These are phyloP conservation scores for Teleopsis dalmanni DNA, from an alignment of 1,140 invertebrate species.

Conservation along the genomic window DNA sequence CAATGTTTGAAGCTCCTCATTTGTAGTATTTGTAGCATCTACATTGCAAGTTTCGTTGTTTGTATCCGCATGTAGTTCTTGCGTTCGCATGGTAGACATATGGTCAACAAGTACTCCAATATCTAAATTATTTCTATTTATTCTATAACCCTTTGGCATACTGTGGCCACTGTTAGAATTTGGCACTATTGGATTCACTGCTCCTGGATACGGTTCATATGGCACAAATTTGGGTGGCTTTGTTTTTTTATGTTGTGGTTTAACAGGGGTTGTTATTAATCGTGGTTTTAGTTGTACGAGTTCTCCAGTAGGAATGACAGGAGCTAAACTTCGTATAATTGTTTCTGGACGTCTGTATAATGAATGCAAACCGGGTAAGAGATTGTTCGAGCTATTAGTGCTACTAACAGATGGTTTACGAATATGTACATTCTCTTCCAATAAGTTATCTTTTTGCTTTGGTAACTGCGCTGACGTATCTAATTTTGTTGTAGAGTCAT, in stretches of 20 bases:
- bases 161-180: constrained; percentile 34
- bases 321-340: constrained; percentile 24
- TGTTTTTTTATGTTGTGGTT: constrained; percentile 46
- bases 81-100: constrained; percentile 56
- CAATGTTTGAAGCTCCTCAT: constrained; percentile 19
- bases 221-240: constrained; percentile 80
- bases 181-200: constrained; percentile 68
- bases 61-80: constrained; percentile 44
- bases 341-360: constrained; percentile 29
- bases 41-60: constrained; percentile 10
- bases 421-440: constrained; percentile 1
- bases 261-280: constrained; percentile 16
- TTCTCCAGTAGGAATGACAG: constrained; percentile 34
- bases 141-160: constrained; percentile 44
- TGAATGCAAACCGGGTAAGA: constrained; percentile 29
- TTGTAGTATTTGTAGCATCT: not conserved
- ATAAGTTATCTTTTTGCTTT: too few relatives aligned
- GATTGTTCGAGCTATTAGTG: constrained; percentile 15
- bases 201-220: constrained; percentile 81
- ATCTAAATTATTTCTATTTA: constrained; percentile 57
- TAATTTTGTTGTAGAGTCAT: too few relatives aligned
- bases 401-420: constrained; percentile 16
- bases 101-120: constrained; percentile 60
- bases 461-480: too few relatives aligned
- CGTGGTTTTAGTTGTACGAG: constrained; percentile 30